These are phyloP conservation scores for Bombus turneri DNA, from an alignment of 1,140 invertebrate species.

Conservation along the genomic window DNA sequence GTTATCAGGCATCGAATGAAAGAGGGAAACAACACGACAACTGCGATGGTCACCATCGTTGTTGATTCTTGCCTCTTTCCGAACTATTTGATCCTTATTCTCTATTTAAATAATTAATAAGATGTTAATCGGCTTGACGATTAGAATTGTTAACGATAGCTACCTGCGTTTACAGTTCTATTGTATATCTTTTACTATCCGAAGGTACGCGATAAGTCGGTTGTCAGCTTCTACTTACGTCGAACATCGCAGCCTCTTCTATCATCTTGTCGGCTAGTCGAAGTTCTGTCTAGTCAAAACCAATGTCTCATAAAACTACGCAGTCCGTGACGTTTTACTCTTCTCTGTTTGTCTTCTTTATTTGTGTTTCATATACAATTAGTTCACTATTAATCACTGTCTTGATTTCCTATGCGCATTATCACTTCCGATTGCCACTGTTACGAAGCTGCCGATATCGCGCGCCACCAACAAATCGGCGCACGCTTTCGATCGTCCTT, in stretches of 20 bases:
- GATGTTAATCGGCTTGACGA: neutral
- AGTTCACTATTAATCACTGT: constrained; percentile 33
- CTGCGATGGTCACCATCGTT: neutral
- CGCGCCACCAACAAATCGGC: neutral
- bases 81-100: fast-evolving
- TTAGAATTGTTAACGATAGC: neutral
- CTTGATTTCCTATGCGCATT: constrained; percentile 18
- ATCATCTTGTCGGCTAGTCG: constrained; percentile 66
- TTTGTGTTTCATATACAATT: constrained; percentile 4
- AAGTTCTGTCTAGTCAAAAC: neutral
- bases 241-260: constrained; percentile 73
- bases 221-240: constrained; percentile 68
- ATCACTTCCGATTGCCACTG: constrained; percentile 45
- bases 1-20: constrained; percentile 28
- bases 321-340: neutral
- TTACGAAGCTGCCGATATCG: constrained; percentile 2
- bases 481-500: neutral
- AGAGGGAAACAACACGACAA: neutral
- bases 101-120: neutral
- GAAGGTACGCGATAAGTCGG: neutral
- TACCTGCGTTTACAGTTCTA: neutral
- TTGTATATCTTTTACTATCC: neutral
- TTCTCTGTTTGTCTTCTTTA: neutral
- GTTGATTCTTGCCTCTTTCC: neutral
- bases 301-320: neutral